Base-by-base conservation (phyloP, 2,888 invertebrate species). In the Noctuana brunneofusca region DNA sequence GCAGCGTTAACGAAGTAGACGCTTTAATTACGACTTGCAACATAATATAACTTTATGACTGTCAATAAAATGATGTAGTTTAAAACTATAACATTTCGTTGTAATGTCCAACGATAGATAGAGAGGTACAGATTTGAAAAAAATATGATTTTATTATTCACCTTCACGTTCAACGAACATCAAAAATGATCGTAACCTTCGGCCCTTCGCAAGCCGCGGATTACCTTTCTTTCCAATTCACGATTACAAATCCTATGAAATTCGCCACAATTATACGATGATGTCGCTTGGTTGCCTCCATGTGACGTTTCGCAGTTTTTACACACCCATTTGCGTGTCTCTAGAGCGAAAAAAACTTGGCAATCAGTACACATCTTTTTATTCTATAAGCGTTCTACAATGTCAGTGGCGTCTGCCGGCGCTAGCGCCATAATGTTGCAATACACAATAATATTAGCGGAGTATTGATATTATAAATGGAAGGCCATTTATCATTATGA, bases 271-370 rank as follows among this genome's bases (percentile, higher is more conserved):
- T 32, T 49, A 60, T 59, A 35, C 22, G 53, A 52, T 62, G 58
- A 64, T 66, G 63, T 68, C 63, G 65, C 68, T 69, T 16, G 16
- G 38, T 41, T 8, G 71, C 69, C 66, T 71, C 68, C 71, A 71
- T 71, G 71, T 66, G 68, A 63, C 79, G 80, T 74, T 67, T 69
- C 64, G 64, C 65, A 65, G 72, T 75, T 78, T 18, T 74, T 69
- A 74, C 76, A 80, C 77, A 78, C 78, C 78, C 78, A 80, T 73
- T 75, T 74, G 76, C 74, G 75, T 75, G 74, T 68, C 68, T 73
- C 66, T 65, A 69, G 75, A 71, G 70, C 76, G 77, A 81, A 83
- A 84, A 82, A 87, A 84, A 81, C 80, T 89, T 89, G 90, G 89
- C 89, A 89, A 66, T 71, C 70, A 32, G 16, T 20, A 48, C 43